Base-by-base conservation (phyloP, 2,888 invertebrate species). In the Ecliptopera silaceata region DNA sequence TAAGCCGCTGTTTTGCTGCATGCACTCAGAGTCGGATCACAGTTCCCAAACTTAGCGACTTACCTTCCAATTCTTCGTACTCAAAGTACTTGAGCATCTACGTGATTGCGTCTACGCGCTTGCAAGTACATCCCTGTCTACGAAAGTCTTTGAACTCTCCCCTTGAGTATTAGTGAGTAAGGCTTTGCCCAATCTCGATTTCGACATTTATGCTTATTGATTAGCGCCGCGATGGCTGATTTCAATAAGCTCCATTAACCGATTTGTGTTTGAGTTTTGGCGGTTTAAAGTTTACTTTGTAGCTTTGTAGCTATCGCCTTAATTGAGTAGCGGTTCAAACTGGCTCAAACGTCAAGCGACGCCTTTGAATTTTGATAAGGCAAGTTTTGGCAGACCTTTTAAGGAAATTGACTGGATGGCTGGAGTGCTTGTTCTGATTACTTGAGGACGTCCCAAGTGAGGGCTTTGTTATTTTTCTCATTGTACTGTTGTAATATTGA, bases 191-290 rank as follows among this genome's bases (percentile, higher is more conserved):
- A 75, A 75, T 80, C 84, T 77, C 75, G 77, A 81, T 80, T 79
- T 76, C 74, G 84, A 86, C 86, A 74, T 88, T 88, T 86, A 87
- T 88, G 85, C 83, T 83, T 88, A 89, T 90, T 86, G 89, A 88
- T 88, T 85, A 85, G 79, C 69, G 72, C 79, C 69, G 72, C 69
- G 77, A 78, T 71, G 80, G 77, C 77, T 76, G 84, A 78, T 82
- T 84, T 82, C 86, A 87, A 85, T 86, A 76, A 80, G 85, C 82
- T 82, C 86, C 87, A 88, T 89, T 88, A 88, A 82, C 82, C 87
- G 87, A 88, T 88, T 87, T 82, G 80, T 72, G 81, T 82, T 75
- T 68, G 74, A 82, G 75, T 80, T 84, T 72, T 74, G 78, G 74
- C 71, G 69, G 77, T 75, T 78, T 76, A 76, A 83, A 86, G 80